Evolutionary conservation across 2,797 vertebrate genomes (phyloP), one percentile per base, ranked within the genome.

Genomic region (Dermochelys coriacea): DNA sequence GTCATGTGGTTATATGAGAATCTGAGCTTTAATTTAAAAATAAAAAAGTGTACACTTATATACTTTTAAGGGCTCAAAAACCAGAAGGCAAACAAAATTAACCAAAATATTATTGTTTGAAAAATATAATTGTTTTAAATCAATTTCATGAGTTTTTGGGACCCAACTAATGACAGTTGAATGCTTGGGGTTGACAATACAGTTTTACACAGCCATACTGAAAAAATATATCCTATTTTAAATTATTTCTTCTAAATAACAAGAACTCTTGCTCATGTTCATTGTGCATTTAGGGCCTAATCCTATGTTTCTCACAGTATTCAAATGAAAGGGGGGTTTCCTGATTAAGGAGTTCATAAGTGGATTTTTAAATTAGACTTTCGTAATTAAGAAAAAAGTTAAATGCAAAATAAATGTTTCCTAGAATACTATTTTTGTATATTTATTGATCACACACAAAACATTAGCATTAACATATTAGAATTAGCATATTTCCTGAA

Each of bases 81-180:
- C 7, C 12, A 79, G 84, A 79, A 16, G 4, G 12, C 0, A 7
- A 47, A 50, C 11, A 27, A 1, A 0, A 78, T 55, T 12, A 80
- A 16, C 29, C 5, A 12, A 82, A 18, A 3, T 18, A 45, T 34
- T 41, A 89, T 93, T 93, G 21, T 52, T 85, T 64, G 54, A 59
- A 80, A 91, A 84, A 55, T 64, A 37, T 15, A 34, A 61, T 89
- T 87, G 74, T 88, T 64, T n/a, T 64, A n/a, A 64, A 68, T 37
- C 34, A 68, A 68, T 37, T 14, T 21, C 64, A 23, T 68, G 61
- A n/a, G 54, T 86, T 86, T 15, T 11, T 19, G 57, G 78, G 49
- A 59, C 7, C 9, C 79, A 64, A 37, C 16, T 80, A 2, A 4
- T 0, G 5, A 16, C 85, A 92, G 91, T 47, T 9, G 59, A 68